These are phyloP conservation scores for Leptobrachium leishanense DNA, from an alignment of 2,113 vertebrate genomes.

Conservation along the genomic window DNA sequence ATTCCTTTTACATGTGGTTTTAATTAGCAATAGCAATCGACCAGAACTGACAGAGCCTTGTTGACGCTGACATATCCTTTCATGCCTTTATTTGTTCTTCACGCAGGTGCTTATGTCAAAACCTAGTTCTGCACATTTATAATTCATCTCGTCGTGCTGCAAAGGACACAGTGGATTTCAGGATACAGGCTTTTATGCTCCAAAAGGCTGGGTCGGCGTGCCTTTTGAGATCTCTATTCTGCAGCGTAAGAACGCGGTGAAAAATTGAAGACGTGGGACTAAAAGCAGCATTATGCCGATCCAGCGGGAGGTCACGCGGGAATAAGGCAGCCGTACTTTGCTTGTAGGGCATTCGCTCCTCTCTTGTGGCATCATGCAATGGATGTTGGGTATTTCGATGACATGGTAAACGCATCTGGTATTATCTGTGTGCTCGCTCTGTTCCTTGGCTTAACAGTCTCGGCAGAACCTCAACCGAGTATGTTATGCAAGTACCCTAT, in stretches of 20 bases:
- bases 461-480: too few species aligned
- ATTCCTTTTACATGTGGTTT: slow-evolving; percentile 12
- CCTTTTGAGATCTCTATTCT: background rate
- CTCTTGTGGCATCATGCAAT: too few species aligned
- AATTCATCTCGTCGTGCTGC: slow-evolving; percentile 1
- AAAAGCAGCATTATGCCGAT: too few species aligned
- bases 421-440: too few species aligned
- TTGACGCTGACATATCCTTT: background rate
- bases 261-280: background rate
- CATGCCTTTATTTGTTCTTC: slow-evolving; percentile 11
- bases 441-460: too few species aligned
- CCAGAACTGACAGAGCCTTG: slow-evolving; percentile 14
- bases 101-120: slow-evolving; percentile 19
- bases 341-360: too few species aligned
- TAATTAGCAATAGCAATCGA: slow-evolving; percentile 4
- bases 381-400: too few species aligned
- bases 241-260: background rate
- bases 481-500: too few species aligned
- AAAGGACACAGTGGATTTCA: background rate
- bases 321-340: too few species aligned
- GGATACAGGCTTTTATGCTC: slow-evolving; percentile 2
- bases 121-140: slow-evolving; percentile 7
- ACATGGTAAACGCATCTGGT: too few species aligned
- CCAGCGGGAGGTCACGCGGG: too few species aligned
- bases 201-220: background rate